These are phyloP conservation scores for Rallus crepitans DNA, from an alignment of 2,797 vertebrate species.

Conservation along the genomic window DNA sequence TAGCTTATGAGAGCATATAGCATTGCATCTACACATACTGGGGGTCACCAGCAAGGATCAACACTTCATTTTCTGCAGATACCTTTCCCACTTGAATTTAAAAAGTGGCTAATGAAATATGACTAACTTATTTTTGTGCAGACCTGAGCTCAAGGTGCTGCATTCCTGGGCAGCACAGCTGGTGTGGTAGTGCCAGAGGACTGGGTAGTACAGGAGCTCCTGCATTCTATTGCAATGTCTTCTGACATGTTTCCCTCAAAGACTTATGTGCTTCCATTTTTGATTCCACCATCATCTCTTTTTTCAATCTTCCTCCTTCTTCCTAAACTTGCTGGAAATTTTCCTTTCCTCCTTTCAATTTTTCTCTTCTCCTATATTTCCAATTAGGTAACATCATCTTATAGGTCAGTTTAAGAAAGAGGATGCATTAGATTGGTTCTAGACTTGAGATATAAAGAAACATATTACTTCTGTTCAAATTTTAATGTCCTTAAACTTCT, in stretches of 20 bases:
- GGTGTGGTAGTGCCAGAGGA: not conserved
- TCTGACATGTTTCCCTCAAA: not conserved
- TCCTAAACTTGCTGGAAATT: not conserved
- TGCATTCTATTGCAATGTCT: not conserved
- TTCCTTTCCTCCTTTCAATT: not conserved
- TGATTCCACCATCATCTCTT: fast-evolving
- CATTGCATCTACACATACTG: not conserved
- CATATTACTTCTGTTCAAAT: not conserved
- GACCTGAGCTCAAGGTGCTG: not conserved
- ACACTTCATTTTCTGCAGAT: not conserved
- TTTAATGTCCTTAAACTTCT: not conserved
- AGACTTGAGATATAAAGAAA: not conserved
- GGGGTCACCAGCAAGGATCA: not conserved
- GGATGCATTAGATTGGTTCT: not conserved
- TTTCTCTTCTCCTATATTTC: not conserved
- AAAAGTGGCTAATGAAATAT: not conserved
- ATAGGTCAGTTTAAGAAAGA: not conserved
- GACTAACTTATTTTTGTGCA: not conserved
- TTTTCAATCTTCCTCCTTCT: not conserved
- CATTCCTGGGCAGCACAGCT: not conserved
- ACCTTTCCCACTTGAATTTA: not conserved
- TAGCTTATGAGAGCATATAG: not conserved
- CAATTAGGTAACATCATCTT: not conserved
- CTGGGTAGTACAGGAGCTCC: not conserved
- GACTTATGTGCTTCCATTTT: not conserved